Percentiles rank a stretch among this genome's conserved stretches.
These are phyloP conservation scores for Leucophenga montana DNA, from an alignment of 2,888 invertebrate species.

Conservation along the genomic window DNA sequence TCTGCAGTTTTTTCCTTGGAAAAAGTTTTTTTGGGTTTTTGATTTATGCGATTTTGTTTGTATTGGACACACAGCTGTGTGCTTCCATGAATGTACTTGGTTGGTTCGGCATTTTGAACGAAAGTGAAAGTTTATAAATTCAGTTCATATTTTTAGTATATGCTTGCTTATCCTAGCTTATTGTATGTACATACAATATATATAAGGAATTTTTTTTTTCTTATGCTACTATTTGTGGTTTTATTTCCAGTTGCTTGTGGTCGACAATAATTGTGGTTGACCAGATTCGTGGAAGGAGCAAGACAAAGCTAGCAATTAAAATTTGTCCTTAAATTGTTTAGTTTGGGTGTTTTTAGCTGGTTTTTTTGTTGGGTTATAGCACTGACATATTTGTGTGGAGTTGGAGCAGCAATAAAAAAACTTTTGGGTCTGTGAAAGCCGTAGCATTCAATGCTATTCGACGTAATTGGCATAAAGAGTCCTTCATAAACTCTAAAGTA, in stretches of 20 bases:
- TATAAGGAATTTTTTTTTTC: too few relatives aligned
- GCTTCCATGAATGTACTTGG: background rate
- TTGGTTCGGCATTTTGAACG: background rate
- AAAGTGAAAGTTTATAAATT: slow-evolving; percentile 13
- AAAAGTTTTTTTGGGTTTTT: slow-evolving; percentile 8
- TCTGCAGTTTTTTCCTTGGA: background rate
- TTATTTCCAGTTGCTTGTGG: background rate
- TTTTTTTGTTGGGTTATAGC: too few relatives aligned
- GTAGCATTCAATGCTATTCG: too few relatives aligned
- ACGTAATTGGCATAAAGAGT: too few relatives aligned
- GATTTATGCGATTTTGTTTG: slow-evolving; percentile 17
- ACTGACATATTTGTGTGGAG: too few relatives aligned
- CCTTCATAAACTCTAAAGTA: too few relatives aligned
- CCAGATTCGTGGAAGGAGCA: background rate
- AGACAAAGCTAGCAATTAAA: too few relatives aligned
- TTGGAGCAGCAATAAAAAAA: too few relatives aligned
- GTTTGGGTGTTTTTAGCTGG: too few relatives aligned
- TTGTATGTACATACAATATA: too few relatives aligned
- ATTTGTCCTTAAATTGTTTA: too few relatives aligned
- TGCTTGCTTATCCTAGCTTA: slow-evolving; percentile 7
- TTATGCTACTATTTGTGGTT: background rate
- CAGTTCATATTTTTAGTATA: background rate
- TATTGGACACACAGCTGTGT: background rate
- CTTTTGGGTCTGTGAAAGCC: too few relatives aligned
- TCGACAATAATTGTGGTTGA: slow-evolving; percentile 20